phyloP scores from a whole-genome alignment of 2,113 vertebrate species.

The Notothenia coriiceps region DNA sequence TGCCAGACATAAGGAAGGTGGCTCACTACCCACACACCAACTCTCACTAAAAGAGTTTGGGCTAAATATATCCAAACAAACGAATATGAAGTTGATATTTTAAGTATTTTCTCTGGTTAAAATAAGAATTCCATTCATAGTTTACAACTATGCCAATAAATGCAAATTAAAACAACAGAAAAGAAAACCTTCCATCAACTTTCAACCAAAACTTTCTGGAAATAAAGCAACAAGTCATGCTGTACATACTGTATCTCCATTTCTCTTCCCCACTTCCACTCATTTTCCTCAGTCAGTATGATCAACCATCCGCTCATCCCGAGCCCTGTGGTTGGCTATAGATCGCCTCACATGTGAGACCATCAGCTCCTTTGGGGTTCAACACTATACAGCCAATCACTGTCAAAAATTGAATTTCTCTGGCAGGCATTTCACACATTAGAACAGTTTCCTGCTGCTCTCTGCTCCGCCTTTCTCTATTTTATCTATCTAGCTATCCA shows the following conservation, averaged over 20 bases:
- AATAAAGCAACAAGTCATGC: conserved; percentile 12
- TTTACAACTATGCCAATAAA: neutral
- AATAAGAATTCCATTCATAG: conserved; percentile 1
- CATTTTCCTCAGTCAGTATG: neutral
- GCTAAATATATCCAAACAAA: conserved; percentile 30
- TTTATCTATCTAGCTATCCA: neutral
- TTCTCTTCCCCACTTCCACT: conserved; percentile 3
- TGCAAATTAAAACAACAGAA: conserved; percentile 12
- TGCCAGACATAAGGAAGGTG: conserved; percentile 53
- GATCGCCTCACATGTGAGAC: conserved; percentile 47
- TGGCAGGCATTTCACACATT: conserved; percentile 41
- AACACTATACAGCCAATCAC: conserved; percentile 49
- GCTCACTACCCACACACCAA: conserved; percentile 30
- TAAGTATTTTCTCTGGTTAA: conserved; percentile 24
- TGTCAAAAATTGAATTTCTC: conserved; percentile 52
- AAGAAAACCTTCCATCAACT: conserved; percentile 8
- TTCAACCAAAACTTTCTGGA: conserved; percentile 6
- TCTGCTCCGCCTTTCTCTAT: neutral
- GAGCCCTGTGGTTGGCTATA: conserved; percentile 8
- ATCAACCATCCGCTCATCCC: neutral
- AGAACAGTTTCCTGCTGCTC: conserved; percentile 7
- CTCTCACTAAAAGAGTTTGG: conserved; percentile 14
- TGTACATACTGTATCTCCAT: conserved; percentile 15
- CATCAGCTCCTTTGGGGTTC: conserved; percentile 42
- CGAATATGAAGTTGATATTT: conserved; percentile 14